Conservation (phyloP, 1,140 invertebrate species). For the Whitmania pigra region DNA sequence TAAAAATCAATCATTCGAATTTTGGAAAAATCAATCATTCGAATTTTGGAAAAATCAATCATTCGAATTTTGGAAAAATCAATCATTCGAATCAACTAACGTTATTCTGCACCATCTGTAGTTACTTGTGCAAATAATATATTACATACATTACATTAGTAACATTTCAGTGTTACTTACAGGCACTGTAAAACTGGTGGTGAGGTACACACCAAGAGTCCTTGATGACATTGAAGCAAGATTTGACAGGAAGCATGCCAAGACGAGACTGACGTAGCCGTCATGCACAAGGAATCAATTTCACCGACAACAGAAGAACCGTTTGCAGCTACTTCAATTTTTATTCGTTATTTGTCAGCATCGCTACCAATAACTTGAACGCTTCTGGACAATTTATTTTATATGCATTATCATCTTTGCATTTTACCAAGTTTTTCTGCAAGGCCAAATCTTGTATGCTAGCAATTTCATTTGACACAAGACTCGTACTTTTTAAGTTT, state of each 20-base stretch:
- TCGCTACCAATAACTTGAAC: too few relatives aligned
- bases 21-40: not conserved
- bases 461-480: too few relatives aligned
- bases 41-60: not conserved
- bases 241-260: constrained; percentile 72
- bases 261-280: not conserved
- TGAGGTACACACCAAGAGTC: constrained; percentile 93
- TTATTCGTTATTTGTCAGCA: not conserved
- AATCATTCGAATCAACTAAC: not conserved
- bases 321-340: not conserved
- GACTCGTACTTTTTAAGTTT: too few relatives aligned
- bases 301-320: not conserved
- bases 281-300: not conserved
- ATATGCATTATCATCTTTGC: too few relatives aligned
- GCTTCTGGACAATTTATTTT: too few relatives aligned
- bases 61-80: not conserved
- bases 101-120: too few relatives aligned
- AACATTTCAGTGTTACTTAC: not conserved
- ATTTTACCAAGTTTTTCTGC: too few relatives aligned
- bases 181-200: constrained; percentile 86
- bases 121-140: too few relatives aligned
- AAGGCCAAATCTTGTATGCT: too few relatives aligned
- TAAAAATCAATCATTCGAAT: not conserved
- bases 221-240: constrained; percentile 99
- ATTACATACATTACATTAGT: too few relatives aligned